Base-by-base conservation (phyloP, 2,113 vertebrate genomes). In the Leptocoma aspasia region DNA sequence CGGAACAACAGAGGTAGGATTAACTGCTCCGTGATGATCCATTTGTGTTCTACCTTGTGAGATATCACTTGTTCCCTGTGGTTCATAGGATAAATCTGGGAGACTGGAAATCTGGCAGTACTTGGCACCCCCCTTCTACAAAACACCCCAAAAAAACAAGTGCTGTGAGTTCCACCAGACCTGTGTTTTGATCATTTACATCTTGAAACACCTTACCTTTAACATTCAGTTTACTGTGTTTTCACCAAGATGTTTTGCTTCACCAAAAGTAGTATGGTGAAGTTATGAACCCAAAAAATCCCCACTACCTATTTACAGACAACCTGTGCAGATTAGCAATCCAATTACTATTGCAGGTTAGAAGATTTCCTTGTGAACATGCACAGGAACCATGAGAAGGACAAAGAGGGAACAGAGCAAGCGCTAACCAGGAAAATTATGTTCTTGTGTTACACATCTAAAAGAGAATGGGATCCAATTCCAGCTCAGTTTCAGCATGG, bases 371-470 rank as follows among this genome's bases (percentile, higher is more conserved):
- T 44, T 49, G 27, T 16, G 26, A 70, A 18, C 24, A 4, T 3
- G 7, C 64, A 59, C 20, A 44, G 18, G 57, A 33, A 65, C 10
- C 49, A 6, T 0, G 0, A 49, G 22, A 85, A 79, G 7, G 86
- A 69, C 23, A 13, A 50, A 60, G 53, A 47, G 11, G 33, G 21
- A 75, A 79, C 3, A 75, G 26, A 82, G 28, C 10, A 60, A 71
- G 27, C 0, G 0, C 6, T 41, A n/a, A 42, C 21, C 31, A 47
- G 8, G n/a, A 28, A 73, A 72, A 11, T 26, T 20, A 11, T 4
- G 15, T 42, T 53, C 42, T 59, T 30, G 8, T 20, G 17, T 49
- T 42, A 77, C 17, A 15, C 0, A 1, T 33, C 23, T 80, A 54
- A 65, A 81, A 76, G 50, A 57, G 37, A 57, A 81, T 0, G 23